Evolutionary conservation across 1,140 invertebrate species (phyloP), one percentile per base, ranked within the genome.

Genomic region (Scaptomyza graminum): DNA sequence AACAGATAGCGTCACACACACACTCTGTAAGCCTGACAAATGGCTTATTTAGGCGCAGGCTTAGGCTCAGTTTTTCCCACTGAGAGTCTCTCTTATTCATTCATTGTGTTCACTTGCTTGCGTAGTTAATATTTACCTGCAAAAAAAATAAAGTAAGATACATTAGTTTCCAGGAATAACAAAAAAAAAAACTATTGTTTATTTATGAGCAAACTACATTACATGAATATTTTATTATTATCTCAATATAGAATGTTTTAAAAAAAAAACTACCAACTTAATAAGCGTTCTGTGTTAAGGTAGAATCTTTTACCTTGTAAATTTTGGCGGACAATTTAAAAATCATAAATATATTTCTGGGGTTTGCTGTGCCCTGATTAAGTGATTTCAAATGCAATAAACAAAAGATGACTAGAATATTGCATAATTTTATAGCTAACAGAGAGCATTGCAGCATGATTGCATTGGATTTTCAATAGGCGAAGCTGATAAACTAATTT

Each of bases 21-120:
- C 12, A 5, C 11, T n/a, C n/a, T n/a, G 51, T 78, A 78, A 82
- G 75, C 79, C 79, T 79, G 76, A 84, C 76, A 84, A 84, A 84
- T 83, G 80, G 79, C 75, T 84, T 82, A 82, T 84, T 83, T 84
- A 79, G 76, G 71, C 79, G 46, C 49, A 64, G 39, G 55, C 63
- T 64, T 66, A 61, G 28, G 41, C 55, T 41, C 46, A 55, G 31
- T 41, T 31, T 31, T 31, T 31, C 28, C 28, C 3, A 31, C 43
- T n/a, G 37, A 41, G 12, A 25, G 56, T 13, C 43, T 22, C 31
- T 22, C 13, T 41, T 12, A 18, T 18, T 18, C 31, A 34, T 9
- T 34, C 13, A 22, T 13, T 41, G 41, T 41, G 41, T 41, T 31
- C 37, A 51, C 28, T 51, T 15, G 22, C 28, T 51, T 15, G 22